Evolutionary conservation across 2,888 invertebrate genomes (phyloP).

Genomic region (Eumacrocentrus americanus): DNA sequence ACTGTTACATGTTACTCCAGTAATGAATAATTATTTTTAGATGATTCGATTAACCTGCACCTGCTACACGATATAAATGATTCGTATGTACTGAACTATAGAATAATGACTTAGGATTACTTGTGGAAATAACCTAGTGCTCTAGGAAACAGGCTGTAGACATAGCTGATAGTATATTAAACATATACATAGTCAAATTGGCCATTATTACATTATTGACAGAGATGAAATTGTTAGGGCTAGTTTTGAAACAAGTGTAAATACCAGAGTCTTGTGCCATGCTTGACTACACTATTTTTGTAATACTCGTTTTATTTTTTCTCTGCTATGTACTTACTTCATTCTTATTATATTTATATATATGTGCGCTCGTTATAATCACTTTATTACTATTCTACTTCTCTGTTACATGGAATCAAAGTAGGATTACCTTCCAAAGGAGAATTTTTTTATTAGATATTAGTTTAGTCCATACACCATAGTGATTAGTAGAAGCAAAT

Average conservation of each 20-base stretch:
- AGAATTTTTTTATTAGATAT: constrained; percentile 46
- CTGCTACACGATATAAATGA: not conserved
- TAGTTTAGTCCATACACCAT: constrained; percentile 40
- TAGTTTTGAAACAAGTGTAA: constrained; percentile 49
- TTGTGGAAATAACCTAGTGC: constrained; percentile 14
- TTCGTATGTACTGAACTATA: not conserved
- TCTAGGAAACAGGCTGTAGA: constrained; percentile 23
- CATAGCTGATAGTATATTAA: not conserved
- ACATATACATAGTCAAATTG: not conserved
- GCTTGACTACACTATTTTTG: constrained; percentile 34
- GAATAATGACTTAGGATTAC: not conserved
- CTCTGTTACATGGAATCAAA: constrained; percentile 42
- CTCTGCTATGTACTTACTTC: constrained; percentile 34
- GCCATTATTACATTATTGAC: too few species aligned
- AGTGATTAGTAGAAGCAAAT: constrained; percentile 17
- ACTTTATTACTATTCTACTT: constrained; percentile 36
- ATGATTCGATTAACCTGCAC: not conserved
- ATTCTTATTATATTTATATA: constrained; percentile 18
- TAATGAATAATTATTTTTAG: not conserved
- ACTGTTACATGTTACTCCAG: constrained; percentile 5
- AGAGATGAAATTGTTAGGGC: too few species aligned
- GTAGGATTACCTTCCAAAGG: constrained; percentile 41
- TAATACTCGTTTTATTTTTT: constrained; percentile 29
- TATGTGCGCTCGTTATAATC: constrained; percentile 22
- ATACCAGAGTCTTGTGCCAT: constrained; percentile 35